These are phyloP conservation scores for Acropternis orthonyx DNA, from an alignment of 2,797 vertebrate genomes.

Conservation along the genomic window DNA sequence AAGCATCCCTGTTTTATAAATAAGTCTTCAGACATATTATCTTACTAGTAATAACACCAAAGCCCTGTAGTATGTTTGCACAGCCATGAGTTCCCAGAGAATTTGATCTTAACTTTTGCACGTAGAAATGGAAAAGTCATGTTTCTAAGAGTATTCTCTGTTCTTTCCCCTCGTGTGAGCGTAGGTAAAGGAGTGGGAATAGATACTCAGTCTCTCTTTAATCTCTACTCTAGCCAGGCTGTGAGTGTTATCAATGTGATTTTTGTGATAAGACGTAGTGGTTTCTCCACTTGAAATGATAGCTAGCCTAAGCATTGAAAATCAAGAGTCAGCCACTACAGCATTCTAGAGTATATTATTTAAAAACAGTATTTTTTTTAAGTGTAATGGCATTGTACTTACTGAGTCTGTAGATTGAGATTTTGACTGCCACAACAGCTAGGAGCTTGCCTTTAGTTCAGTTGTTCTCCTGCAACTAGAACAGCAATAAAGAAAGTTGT, in stretches of 20 bases:
- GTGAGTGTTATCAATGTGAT: not conserved
- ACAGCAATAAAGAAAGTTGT: not conserved
- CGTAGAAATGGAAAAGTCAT: not conserved
- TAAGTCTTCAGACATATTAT: not conserved
- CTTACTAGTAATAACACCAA: not conserved
- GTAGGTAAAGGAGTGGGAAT: not conserved
- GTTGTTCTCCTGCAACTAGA: not conserved
- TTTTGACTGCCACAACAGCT: not conserved
- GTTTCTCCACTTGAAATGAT: not conserved
- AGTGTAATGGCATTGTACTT: not conserved
- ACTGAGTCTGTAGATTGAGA: not conserved
- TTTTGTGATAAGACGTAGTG: not conserved
- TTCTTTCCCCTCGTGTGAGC: accelerated
- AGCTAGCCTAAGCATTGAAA: not conserved
- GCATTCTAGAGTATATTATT: not conserved
- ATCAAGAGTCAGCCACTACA: not conserved
- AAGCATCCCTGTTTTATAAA: not conserved
- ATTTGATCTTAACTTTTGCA: not conserved
- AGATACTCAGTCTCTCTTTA: not conserved
- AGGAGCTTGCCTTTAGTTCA: not conserved
- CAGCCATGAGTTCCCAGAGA: not conserved
- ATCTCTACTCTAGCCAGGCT: not conserved
- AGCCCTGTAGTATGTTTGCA: not conserved
- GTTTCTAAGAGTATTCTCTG: not conserved
- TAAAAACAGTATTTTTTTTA: not conserved